Conservation (phyloP, 1,140 invertebrate genomes). For the Trichonephila clavipes region DNA sequence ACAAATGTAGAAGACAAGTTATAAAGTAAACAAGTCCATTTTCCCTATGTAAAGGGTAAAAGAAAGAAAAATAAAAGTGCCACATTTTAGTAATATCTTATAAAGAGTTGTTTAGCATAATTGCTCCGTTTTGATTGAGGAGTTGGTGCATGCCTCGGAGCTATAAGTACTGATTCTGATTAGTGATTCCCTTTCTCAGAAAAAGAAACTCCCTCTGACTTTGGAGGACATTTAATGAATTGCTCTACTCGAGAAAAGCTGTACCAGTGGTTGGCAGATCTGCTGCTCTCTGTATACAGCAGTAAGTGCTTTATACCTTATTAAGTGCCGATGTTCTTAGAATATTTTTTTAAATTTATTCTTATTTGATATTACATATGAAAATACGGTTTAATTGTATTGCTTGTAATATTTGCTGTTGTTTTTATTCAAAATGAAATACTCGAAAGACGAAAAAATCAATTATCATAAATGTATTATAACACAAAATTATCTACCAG, state of each 20-base stretch:
- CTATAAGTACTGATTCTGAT: slow-evolving; percentile 39
- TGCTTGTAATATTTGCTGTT: too few relatives aligned
- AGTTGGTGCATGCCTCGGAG: slow-evolving; percentile 11
- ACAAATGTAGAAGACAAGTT: too few relatives aligned
- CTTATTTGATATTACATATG: background rate
- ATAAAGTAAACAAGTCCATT: too few relatives aligned
- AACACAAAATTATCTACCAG: too few relatives aligned
- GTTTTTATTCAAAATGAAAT: too few relatives aligned
- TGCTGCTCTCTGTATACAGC: slow-evolving; percentile 61
- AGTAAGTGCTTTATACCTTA: slow-evolving; percentile 55
- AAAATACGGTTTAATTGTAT: too few relatives aligned
- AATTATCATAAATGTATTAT: too few relatives aligned
- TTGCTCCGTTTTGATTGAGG: background rate
- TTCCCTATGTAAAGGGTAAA: too few relatives aligned
- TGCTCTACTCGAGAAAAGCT: slow-evolving; percentile 56
- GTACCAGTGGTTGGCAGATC: slow-evolving; percentile 71
- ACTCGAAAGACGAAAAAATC: too few relatives aligned
- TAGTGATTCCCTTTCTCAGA: slow-evolving; percentile 61
- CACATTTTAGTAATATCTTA: background rate
- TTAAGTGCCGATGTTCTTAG: background rate
- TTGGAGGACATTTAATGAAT: slow-evolving; percentile 60
- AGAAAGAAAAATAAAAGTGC: background rate
- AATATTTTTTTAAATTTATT: background rate
- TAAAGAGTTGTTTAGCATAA: background rate
- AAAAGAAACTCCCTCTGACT: background rate